These are phyloP conservation scores for Sus scrofa DNA, from an alignment of 2,113 vertebrate species.

Conservation along the genomic window DNA sequence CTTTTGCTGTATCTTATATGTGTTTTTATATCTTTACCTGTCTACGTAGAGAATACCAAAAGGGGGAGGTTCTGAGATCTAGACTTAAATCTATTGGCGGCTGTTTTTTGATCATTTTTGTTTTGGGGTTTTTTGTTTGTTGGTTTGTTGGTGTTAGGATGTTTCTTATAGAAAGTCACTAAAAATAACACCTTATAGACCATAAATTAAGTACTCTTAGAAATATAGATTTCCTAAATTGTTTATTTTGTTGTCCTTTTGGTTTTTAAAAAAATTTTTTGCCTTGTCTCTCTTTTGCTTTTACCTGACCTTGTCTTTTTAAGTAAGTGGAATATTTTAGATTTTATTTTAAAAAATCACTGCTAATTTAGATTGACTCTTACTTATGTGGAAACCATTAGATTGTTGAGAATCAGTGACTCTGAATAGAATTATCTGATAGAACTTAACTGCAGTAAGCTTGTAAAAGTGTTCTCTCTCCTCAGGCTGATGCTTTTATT, in stretches of 20 bases:
- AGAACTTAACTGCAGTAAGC: background rate
- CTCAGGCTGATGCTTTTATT: background rate
- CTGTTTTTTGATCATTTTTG: no score
- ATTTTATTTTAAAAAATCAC: constrained; percentile 49
- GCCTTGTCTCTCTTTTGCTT: background rate
- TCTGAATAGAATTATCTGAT: constrained; percentile 33
- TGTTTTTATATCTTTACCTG: background rate
- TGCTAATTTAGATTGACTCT: background rate
- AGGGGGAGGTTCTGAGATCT: background rate
- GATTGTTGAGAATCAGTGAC: background rate
- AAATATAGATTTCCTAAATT: background rate
- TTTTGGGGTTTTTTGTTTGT: background rate
- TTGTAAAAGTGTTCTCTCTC: constrained; percentile 11
- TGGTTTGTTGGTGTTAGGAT: background rate
- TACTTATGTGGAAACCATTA: background rate
- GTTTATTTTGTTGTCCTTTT: background rate
- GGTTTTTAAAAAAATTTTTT: background rate
- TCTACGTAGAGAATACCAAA: background rate
- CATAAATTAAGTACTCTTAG: background rate
- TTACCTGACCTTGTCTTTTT: background rate
- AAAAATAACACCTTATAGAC: background rate
- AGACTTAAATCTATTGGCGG: background rate
- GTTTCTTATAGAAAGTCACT: background rate
- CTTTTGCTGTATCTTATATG: background rate
- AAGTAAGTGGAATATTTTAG: background rate